A percentile compares a stretch with the other conserved stretches of the same genome.
Evolutionary conservation across 2,113 vertebrate species (phyloP).

Genomic region (Mormyrus lacerda): DNA sequence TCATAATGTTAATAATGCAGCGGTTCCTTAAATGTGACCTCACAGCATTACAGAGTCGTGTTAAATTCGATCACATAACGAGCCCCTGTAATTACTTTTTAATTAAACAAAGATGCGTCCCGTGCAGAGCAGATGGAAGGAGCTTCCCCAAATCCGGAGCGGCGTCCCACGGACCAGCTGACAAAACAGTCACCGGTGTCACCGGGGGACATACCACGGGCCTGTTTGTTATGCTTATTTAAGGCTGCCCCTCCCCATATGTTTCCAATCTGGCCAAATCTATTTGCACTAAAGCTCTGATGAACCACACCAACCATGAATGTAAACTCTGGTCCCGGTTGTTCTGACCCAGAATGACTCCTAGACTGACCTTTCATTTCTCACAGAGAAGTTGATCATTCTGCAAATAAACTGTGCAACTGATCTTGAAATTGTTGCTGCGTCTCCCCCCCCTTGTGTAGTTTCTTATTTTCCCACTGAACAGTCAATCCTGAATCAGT

Average conservation of each 20-base stretch:
- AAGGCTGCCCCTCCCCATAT: slow-evolving; percentile 23
- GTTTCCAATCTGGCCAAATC: slow-evolving; percentile 33
- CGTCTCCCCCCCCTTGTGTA: background rate
- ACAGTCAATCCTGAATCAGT: background rate
- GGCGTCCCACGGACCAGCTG: background rate
- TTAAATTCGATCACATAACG: background rate
- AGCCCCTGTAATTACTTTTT: background rate
- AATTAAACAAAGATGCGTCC: slow-evolving; percentile 1
- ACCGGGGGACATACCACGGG: background rate
- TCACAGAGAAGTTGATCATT: slow-evolving; percentile 21
- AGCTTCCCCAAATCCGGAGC: background rate
- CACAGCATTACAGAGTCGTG: background rate
- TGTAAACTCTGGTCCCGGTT: slow-evolving; percentile 14
- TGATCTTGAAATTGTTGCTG: background rate
- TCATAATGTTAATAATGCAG: background rate
- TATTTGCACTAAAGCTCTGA: slow-evolving; percentile 23
- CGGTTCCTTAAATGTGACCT: background rate
- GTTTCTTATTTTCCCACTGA: background rate
- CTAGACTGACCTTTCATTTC: slow-evolving; percentile 16
- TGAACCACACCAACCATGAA: slow-evolving; percentile 20
- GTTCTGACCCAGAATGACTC: background rate
- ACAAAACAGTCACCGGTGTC: background rate
- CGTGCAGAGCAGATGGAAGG: background rate
- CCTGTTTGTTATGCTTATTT: slow-evolving; percentile 28
- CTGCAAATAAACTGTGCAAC: slow-evolving; percentile 24